These are phyloP conservation scores for Parauchenoglanis ngamensis DNA, from an alignment of 2,797 vertebrate genomes.

Conservation along the genomic window DNA sequence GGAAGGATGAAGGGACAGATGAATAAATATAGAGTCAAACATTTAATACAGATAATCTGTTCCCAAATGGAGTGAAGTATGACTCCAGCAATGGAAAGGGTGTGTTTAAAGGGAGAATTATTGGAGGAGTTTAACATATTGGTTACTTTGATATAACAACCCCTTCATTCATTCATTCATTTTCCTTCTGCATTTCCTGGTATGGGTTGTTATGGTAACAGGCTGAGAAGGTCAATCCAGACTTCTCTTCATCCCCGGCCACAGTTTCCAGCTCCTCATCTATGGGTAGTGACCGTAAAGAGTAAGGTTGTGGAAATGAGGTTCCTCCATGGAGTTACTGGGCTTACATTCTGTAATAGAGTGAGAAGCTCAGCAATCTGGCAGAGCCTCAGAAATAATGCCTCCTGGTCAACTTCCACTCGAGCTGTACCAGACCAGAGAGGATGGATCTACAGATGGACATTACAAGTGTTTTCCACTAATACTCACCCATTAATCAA, in stretches of 20 bases:
- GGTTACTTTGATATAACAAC: background rate
- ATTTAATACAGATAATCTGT: background rate
- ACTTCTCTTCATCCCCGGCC: background rate
- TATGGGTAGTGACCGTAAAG: background rate
- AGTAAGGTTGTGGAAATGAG: background rate
- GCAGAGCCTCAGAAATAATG: background rate
- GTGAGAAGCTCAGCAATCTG: background rate
- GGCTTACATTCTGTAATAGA: background rate
- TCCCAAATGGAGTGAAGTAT: background rate
- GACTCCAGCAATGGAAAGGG: background rate
- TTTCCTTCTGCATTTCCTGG: background rate
- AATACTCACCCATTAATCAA: background rate
- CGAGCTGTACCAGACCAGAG: background rate
- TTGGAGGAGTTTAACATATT: background rate
- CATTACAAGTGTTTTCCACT: no score
- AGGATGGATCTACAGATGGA: background rate
- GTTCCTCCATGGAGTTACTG: background rate
- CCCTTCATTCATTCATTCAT: background rate
- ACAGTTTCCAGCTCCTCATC: background rate
- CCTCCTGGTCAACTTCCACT: background rate
- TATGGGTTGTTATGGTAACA: background rate
- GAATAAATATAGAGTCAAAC: background rate
- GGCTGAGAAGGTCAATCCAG: slow-evolving; percentile 4
- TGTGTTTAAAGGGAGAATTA: background rate
- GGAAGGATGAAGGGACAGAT: background rate